Evolutionary conservation across 1,140 invertebrate species (phyloP).

Genomic region (Pseudomyrmex pallidus): DNA sequence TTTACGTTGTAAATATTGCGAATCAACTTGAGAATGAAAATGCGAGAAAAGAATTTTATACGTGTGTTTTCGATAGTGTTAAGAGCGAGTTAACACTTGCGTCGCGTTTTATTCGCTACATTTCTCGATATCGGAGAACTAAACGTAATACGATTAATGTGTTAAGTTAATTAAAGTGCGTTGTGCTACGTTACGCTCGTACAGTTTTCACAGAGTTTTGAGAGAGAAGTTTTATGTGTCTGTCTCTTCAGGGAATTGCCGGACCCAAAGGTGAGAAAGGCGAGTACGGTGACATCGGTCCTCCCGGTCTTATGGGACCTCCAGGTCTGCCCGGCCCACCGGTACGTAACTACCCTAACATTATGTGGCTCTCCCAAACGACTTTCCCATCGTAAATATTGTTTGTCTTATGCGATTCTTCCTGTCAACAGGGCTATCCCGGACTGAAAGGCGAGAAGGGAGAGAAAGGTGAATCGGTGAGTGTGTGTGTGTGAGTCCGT

Average conservation of each 20-base stretch:
- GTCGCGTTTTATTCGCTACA: no score
- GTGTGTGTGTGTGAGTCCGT: conserved; percentile 75
- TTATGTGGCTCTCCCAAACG: not conserved
- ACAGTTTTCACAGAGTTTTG: not conserved
- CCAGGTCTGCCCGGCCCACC: conserved; percentile 93
- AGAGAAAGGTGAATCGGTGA: conserved; percentile 96
- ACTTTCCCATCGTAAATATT: conserved; percentile 22
- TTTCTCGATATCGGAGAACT: not conserved
- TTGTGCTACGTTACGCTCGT: not conserved
- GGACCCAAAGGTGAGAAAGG: conserved; percentile 96
- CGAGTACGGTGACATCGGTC: conserved; percentile 96
- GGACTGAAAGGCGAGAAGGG: conserved; percentile 95
- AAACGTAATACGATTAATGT: no score
- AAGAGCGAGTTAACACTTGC: no score
- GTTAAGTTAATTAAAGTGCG: conserved; percentile 11
- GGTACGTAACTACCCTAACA: conserved; percentile 81
- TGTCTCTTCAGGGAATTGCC: conserved; percentile 87
- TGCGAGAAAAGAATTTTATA: not conserved
- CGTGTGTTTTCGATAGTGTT: not conserved
- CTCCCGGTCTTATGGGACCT: conserved; percentile 93
- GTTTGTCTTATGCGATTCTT: conserved; percentile 31
- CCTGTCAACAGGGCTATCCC: conserved; percentile 90
- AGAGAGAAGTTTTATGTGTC: not conserved
- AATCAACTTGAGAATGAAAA: not conserved
- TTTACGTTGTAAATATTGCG: conserved; percentile 13